These are phyloP conservation scores for Odontocerum albicorne DNA, from an alignment of 2,888 invertebrate species.

Conservation along the genomic window DNA sequence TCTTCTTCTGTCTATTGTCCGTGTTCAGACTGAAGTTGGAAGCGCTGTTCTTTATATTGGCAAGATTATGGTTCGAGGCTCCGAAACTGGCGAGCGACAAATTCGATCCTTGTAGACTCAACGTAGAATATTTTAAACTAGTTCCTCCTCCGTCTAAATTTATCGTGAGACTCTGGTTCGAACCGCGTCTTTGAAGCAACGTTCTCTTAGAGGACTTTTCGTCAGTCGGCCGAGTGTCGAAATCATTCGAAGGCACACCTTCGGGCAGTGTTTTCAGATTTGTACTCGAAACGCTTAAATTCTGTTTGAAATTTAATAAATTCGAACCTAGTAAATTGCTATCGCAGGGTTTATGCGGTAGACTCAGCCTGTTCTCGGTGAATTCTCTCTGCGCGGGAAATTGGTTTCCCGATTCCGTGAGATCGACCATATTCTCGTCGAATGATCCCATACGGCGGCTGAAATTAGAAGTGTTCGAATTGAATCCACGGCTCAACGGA, in stretches of 20 bases:
- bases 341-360: slow-evolving; percentile 27
- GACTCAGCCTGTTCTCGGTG: slow-evolving; percentile 30
- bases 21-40: slow-evolving; percentile 55
- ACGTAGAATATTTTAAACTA: slow-evolving; percentile 41
- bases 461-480: slow-evolving; percentile 40
- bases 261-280: slow-evolving; percentile 73
- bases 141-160: slow-evolving; percentile 43
- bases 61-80: slow-evolving; percentile 51
- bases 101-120: slow-evolving; percentile 58
- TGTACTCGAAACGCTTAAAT: slow-evolving; percentile 67
- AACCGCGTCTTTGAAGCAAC: slow-evolving; percentile 59
- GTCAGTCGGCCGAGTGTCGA: slow-evolving; percentile 52
- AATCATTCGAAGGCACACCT: slow-evolving; percentile 69
- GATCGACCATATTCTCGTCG: slow-evolving; percentile 53
- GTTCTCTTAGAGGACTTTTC: slow-evolving; percentile 51
- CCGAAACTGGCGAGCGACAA: slow-evolving; percentile 53
- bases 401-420: slow-evolving; percentile 43
- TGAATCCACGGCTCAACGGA: slow-evolving; percentile 47
- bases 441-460: slow-evolving; percentile 53
- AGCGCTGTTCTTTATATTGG: slow-evolving; percentile 51
- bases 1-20: slow-evolving; percentile 57
- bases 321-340: slow-evolving; percentile 52
- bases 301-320: slow-evolving; percentile 62
- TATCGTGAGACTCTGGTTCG: slow-evolving; percentile 62
- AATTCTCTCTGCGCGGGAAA: slow-evolving; percentile 35